Evolutionary conservation across 2,113 vertebrate genomes (phyloP).

Genomic region (Leptodactylus fuscus): DNA sequence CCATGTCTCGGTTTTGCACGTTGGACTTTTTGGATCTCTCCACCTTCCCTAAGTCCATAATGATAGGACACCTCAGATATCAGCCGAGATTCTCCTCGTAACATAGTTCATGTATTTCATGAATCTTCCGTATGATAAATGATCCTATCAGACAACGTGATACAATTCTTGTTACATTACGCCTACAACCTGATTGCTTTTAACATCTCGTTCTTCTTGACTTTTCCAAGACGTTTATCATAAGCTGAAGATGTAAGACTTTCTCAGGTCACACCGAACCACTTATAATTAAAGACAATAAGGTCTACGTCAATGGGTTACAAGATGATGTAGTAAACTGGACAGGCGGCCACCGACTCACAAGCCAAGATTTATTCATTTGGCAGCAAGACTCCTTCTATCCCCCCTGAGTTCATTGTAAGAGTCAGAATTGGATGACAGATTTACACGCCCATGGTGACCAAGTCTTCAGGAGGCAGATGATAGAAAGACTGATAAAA

Average conservation of each 20-base stretch:
- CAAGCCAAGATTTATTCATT: constrained; percentile 73
- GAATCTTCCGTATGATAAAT: background rate
- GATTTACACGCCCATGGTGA: constrained; percentile 76
- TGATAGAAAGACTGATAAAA: constrained; percentile 72
- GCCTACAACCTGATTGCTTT: constrained; percentile 56
- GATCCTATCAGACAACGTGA: constrained; percentile 36
- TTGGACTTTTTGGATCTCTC: too few relatives aligned
- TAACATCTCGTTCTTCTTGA: constrained; percentile 39
- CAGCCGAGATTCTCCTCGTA: too few relatives aligned
- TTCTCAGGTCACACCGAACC: constrained; percentile 66
- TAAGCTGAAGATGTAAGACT: constrained; percentile 57
- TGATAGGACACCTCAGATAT: too few relatives aligned
- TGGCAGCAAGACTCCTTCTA: constrained; percentile 69
- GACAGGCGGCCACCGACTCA: constrained; percentile 68
- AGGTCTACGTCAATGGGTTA: constrained; percentile 73
- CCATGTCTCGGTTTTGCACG: too few relatives aligned
- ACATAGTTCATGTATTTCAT: too few relatives aligned
- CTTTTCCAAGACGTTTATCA: constrained; percentile 57
- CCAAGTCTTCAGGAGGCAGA: constrained; percentile 77
- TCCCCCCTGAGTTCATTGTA: constrained; percentile 69
- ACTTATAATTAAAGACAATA: constrained; percentile 72
- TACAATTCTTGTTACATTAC: constrained; percentile 58
- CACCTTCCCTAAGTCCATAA: too few relatives aligned
- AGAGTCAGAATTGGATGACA: constrained; percentile 72
- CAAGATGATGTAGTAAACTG: constrained; percentile 77